Evolutionary conservation across 2,113 vertebrate genomes (phyloP).

Genomic region (Percopsis transmontana): DNA sequence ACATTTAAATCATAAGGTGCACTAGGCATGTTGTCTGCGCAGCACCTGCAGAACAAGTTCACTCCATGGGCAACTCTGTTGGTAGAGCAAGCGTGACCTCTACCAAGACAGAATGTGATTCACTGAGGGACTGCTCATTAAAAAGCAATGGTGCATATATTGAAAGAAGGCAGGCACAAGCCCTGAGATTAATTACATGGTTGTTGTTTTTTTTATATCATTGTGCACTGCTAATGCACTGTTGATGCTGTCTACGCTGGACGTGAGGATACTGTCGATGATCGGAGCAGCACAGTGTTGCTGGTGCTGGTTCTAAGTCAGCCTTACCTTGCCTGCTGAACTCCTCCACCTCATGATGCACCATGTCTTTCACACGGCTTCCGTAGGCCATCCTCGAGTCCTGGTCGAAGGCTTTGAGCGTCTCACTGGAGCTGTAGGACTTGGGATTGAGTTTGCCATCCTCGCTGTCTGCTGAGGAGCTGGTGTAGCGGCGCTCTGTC

Average conservation of each 20-base stretch:
- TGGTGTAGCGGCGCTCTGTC: constrained; percentile 91
- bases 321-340: constrained; percentile 87
- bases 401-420: constrained; percentile 97
- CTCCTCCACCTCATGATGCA: constrained; percentile 93
- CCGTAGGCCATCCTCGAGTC: constrained; percentile 87
- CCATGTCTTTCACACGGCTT: constrained; percentile 90
- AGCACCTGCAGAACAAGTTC: constrained; percentile 11
- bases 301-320: background rate
- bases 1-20: constrained; percentile 15
- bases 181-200: constrained; percentile 28
- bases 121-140: constrained; percentile 30
- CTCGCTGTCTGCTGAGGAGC: constrained; percentile 93
- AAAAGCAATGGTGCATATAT: constrained; percentile 36
- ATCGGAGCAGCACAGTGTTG: background rate
- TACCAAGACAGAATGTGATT: constrained; percentile 31
- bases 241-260: too few species aligned
- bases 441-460: constrained; percentile 89
- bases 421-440: constrained; percentile 99
- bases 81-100: constrained; percentile 34
- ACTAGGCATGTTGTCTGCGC: constrained; percentile 27
- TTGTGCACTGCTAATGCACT: constrained; percentile 27
- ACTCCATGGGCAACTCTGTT: constrained; percentile 16
- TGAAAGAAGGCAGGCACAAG: constrained; percentile 5
- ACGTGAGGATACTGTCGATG: too few species aligned
- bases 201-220: constrained; percentile 25